Conservation (phyloP, 30 jellyfish, hydroid and myxozoan genomes). For the Nemopilema nomurai region DNA sequence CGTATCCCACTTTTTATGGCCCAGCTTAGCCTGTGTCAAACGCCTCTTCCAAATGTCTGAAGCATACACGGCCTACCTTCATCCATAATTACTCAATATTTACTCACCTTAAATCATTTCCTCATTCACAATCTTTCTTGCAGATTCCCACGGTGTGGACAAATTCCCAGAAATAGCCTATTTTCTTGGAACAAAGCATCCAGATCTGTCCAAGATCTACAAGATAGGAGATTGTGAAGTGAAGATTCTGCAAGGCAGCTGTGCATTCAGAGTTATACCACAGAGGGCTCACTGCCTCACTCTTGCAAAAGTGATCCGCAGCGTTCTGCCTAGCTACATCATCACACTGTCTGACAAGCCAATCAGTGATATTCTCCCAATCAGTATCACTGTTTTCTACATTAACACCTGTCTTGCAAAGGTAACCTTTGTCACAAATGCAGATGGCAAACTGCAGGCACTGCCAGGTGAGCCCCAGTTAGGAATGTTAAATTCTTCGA, state of each 20-base stretch:
- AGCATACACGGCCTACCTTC: too few species aligned
- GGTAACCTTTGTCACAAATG: constrained; percentile 80
- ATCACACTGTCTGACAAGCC: constrained; percentile 44
- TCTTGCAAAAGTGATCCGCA: constrained; percentile 69
- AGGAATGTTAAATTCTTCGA: too few species aligned
- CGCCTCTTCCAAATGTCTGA: too few species aligned
- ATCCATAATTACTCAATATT: too few species aligned
- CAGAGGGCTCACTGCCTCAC: constrained; percentile 76
- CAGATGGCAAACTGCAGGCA: constrained; percentile 76
- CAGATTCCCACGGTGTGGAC: constrained; percentile 24
- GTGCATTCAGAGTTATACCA: constrained; percentile 77
- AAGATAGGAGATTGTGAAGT: constrained; percentile 76
- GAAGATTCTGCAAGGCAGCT: constrained; percentile 70
- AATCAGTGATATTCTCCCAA: constrained; percentile 58
- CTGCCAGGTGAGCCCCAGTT: constrained; percentile 62
- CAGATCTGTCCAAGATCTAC: constrained; percentile 51
- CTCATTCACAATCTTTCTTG: background rate
- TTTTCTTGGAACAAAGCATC: constrained; percentile 63
- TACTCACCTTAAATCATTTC: background rate
- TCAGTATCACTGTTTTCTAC: constrained; percentile 66
- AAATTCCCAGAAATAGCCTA: constrained; percentile 54
- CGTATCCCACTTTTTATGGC: too few species aligned
- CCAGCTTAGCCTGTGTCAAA: too few species aligned
- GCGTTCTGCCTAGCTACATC: constrained; percentile 68
- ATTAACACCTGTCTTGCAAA: constrained; percentile 85